Evolutionary conservation across 2,888 invertebrate species (phyloP), one percentile per base, ranked within the genome.

Genomic region (Watsonalla binaria): DNA sequence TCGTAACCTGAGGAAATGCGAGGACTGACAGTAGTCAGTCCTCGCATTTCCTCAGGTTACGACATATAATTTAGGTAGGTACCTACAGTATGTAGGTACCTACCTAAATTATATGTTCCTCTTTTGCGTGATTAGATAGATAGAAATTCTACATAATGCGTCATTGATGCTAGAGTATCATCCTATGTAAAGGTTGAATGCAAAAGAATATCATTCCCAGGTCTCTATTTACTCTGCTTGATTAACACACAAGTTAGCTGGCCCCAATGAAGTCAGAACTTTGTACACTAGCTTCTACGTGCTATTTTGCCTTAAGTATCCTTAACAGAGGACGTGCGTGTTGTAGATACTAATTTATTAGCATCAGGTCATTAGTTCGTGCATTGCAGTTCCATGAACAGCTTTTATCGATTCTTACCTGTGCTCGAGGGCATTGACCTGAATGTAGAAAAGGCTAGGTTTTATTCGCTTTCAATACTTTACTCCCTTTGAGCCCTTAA

Each of bases 351-450:
- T 59, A 70, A 70, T 70, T 61, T 65, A 69, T 70, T 69, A 63
- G 60, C 61, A 59, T 57, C 66, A 56, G 71, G 66, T 66, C 70
- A 65, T 58, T 51, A 61, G 61, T 59, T 65, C 53, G 55, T 56
- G 53, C 47, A 61, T 53, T 51, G 58, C 58, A 57, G 51, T 52
- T 45, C 49, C 51, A 46, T 42, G 58, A 45, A 51, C 39, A 52
- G 45, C 46, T n/a, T 49, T 37, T 37, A 55, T 47, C 34, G 14
- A 55, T 51, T 54, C 48, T 37, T 15, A 42, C 34, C 52, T 49
- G 46, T 42, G 24, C 51, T 45, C 54, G 46, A 46, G 51, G 39
- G 35, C 11, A 42, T 11, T 48, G 37, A 13, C 37, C 8, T 14
- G 14, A 35, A 14, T 6, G 33, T 8, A n/a, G 37, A 8, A 48